Percentiles rank a stretch among this genome's conserved stretches.
Conservation (phyloP, 2,888 invertebrate genomes). For the Heliconius ethilla region DNA sequence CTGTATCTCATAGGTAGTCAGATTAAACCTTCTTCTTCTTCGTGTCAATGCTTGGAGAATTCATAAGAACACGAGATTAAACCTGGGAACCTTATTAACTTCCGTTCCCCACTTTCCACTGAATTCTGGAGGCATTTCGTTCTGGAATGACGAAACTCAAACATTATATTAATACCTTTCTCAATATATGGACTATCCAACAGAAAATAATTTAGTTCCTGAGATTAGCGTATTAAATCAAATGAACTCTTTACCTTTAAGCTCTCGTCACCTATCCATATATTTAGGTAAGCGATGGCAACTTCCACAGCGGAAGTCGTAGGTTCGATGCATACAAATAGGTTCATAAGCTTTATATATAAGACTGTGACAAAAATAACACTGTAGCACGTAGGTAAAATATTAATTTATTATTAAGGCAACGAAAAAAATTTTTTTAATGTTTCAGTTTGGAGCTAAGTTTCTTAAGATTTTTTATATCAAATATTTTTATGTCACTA, state of each 20-base stretch:
- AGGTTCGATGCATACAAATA: constrained; percentile 8
- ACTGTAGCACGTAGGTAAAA: neutral
- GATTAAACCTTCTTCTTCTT: no score
- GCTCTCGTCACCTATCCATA: constrained; percentile 6
- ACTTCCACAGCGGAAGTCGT: constrained; percentile 15
- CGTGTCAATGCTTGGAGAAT: no score
- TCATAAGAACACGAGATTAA: no score
- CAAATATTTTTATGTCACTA: no score
- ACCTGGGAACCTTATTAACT: no score
- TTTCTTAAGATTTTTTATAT: no score
- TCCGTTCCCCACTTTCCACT: no score
- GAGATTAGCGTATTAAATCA: neutral
- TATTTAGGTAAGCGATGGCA: neutral
- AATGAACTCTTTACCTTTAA: neutral
- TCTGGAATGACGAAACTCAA: no score
- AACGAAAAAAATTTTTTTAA: neutral
- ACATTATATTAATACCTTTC: no score
- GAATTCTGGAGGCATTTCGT: no score
- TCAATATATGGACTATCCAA: neutral
- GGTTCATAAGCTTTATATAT: neutral
- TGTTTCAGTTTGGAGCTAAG: no score
- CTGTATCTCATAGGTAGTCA: no score
- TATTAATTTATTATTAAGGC: neutral
- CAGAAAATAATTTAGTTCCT: neutral
- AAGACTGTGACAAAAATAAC: constrained; percentile 4